Base-by-base conservation (phyloP, 2,113 vertebrate genomes). In the Spea bombifrons region DNA sequence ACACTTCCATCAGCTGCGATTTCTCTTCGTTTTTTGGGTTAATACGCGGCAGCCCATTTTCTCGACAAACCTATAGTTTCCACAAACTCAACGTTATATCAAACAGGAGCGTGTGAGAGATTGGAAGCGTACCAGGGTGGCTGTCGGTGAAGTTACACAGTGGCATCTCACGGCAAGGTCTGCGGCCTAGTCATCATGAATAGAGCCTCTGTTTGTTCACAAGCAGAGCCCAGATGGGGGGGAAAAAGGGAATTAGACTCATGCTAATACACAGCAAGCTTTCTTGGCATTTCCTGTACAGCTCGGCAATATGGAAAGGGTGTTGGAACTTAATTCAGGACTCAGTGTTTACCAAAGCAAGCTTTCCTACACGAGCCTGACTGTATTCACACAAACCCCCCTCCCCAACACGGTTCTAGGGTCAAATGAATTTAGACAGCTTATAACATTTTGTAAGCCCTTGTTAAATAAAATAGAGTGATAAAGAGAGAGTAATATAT, bases 161-260 rank as follows among this genome's bases (percentile, higher is more conserved):
- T 7, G 52, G 70, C 76, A 49, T 73, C 57, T 71, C 43, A 8
- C 49, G 47, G 70, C 49, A 6, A 65, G 76, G 68, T 55, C 44
- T 79, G 70, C 50, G 70, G 77, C 77, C 77, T 73, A 67, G 77
- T 73, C 44, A 4, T 48, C 1, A 79, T 79, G 77, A 79, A 79
- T 79, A 15, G 77, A 30, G 45, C 44, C 70, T 79, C 70, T 79
- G 77, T 79, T 73, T 73, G 70, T 66, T 79, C 70, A 79, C 45
- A 66, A 79, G 76, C 43, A 66, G 65, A 5, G 5, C 63, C 12
- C 70, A 55, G 63, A 8, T 46, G 43, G 64, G 50, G 43, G 76
- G 55, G 43, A 43, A 48, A 10, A 16, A 13, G 15, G 75, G 76
- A 50, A 73, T 71, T 48, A 52, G 59, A 48, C 30, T 72, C 15